phyloP scores from a whole-genome alignment of 2,888 invertebrate species.

The Trachelus tabidus region DNA sequence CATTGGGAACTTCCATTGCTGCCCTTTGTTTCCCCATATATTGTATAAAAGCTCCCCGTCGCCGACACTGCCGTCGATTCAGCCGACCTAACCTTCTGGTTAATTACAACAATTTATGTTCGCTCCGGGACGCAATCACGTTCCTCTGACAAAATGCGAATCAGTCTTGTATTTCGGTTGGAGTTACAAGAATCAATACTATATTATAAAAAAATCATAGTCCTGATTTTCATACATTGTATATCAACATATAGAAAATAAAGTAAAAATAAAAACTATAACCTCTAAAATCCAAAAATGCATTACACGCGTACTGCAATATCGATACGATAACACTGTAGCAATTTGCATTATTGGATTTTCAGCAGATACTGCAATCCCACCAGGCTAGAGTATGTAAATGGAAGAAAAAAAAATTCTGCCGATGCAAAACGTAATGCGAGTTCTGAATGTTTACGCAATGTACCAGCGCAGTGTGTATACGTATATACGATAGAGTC shows the following conservation, averaged over 20 bases:
- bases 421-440: background rate
- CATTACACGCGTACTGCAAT: background rate
- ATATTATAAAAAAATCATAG: background rate
- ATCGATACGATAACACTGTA: background rate
- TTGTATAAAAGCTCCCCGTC: too few species aligned
- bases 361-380: background rate
- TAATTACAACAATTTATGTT: background rate
- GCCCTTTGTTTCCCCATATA: too few species aligned
- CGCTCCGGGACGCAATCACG: background rate
- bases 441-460: background rate
- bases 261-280: background rate
- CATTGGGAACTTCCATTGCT: too few species aligned
- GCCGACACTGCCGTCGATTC: background rate
- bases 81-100: background rate
- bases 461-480: background rate
- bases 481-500: background rate
- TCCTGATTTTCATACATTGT: background rate
- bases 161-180: background rate
- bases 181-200: background rate
- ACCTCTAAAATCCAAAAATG: background rate
- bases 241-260: background rate
- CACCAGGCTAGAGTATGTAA: background rate
- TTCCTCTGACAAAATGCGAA: background rate
- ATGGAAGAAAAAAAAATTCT: background rate
- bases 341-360: background rate